Conservation (phyloP, 1,140 invertebrate species). For the Drosophila mauritiana region DNA sequence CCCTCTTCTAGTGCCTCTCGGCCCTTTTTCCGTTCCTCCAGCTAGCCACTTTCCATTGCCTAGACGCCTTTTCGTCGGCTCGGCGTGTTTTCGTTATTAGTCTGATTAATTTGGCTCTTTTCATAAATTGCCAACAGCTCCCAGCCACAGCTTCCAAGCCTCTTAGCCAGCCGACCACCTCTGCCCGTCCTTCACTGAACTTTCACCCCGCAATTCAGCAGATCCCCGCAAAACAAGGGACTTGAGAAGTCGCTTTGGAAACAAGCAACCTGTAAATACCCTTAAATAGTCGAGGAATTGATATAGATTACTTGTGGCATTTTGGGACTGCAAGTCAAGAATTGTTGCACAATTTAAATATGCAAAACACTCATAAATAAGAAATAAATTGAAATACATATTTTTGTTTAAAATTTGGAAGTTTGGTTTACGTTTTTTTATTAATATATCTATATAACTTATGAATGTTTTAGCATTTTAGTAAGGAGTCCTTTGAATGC, state of each 20-base stretch:
- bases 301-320: neutral
- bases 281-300: neutral
- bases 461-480: no score
- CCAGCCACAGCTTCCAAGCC: conserved; percentile 63
- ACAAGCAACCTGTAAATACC: neutral
- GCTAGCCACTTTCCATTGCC: conserved; percentile 44
- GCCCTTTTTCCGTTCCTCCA: neutral
- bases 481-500: no score
- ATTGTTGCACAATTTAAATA: no score
- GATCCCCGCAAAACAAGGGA: conserved; percentile 35
- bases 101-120: conserved; percentile 85
- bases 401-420: no score
- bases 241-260: conserved; percentile 6
- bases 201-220: conserved; percentile 22
- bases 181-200: conserved; percentile 15
- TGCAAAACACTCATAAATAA: no score
- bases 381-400: no score
- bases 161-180: conserved; percentile 20
- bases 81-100: conserved; percentile 84
- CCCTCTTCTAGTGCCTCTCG: neutral
- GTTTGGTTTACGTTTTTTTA: no score
- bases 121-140: conserved; percentile 84
- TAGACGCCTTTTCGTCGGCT: conserved; percentile 60
- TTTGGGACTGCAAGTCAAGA: no score
- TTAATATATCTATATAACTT: no score